phyloP scores from a whole-genome alignment of 1,140 invertebrate genomes.

The Epicauta chinensis region DNA sequence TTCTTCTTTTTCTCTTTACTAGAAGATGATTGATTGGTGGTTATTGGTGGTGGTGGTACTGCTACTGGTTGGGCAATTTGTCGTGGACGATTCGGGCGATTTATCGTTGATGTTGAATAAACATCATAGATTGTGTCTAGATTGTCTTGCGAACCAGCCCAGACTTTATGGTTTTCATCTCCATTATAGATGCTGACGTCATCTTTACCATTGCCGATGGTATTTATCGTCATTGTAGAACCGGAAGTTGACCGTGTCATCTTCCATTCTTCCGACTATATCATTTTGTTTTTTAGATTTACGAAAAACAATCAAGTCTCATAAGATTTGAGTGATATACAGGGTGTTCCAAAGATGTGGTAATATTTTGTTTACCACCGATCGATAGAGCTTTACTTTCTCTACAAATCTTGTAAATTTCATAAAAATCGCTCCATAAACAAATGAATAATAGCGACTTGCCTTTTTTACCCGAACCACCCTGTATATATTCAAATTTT shows the following conservation, averaged over 20 bases:
- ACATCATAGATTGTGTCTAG: constrained; percentile 66
- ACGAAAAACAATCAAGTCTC: too few species aligned
- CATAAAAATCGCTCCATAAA: too few species aligned
- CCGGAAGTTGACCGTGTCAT: constrained; percentile 47
- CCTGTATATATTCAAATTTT: constrained; percentile 13
- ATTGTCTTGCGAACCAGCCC: constrained; percentile 73
- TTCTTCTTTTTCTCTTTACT: constrained; percentile 53
- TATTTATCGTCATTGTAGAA: constrained; percentile 53
- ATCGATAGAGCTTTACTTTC: too few species aligned
- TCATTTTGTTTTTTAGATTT: too few species aligned
- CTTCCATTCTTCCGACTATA: constrained; percentile 48
- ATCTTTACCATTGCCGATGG: constrained; percentile 41
- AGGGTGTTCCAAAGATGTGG: too few species aligned
- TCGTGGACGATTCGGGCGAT: constrained; percentile 68
- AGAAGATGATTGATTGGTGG: too few species aligned
- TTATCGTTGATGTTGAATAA: constrained; percentile 63
- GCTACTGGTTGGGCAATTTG: constrained; percentile 72
- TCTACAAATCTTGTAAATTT: too few species aligned
- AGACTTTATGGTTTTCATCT: constrained; percentile 90
- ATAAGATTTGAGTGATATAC: too few species aligned
- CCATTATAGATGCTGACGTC: constrained; percentile 65
- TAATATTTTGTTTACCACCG: too few species aligned
- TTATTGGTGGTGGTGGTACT: constrained; percentile 63
- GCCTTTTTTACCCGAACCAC: too few species aligned
- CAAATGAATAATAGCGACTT: too few species aligned